Evolutionary conservation across 2,888 invertebrate genomes (phyloP).

Genomic region (Lottia scabra): DNA sequence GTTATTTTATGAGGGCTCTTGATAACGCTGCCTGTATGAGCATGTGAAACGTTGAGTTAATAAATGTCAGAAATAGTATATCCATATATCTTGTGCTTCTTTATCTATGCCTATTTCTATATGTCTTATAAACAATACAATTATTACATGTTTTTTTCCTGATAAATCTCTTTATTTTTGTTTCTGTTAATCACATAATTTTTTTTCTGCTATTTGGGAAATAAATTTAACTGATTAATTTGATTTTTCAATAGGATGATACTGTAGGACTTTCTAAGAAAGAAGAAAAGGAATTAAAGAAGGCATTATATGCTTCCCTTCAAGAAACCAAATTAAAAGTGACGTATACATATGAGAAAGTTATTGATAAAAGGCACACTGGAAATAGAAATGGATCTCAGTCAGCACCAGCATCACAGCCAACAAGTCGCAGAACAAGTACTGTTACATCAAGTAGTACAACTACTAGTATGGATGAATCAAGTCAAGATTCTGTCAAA

Average conservation of each 20-base stretch:
- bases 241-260: constrained; percentile 44
- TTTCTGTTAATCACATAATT: neutral
- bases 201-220: too few species aligned
- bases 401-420: constrained; percentile 7
- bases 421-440: constrained; percentile 10
- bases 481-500: constrained; percentile 48
- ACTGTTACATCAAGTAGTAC: constrained; percentile 13
- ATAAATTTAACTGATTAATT: neutral
- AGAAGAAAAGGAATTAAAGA: constrained; percentile 68
- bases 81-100: too few species aligned
- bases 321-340: constrained; percentile 51
- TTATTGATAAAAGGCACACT: constrained; percentile 3
- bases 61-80: too few species aligned
- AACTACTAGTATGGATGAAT: constrained; percentile 38
- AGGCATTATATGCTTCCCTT: constrained; percentile 68
- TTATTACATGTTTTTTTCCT: too few species aligned
- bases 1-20: too few species aligned
- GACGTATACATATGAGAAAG: neutral
- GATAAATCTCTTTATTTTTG: too few species aligned
- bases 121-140: too few species aligned
- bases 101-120: too few species aligned
- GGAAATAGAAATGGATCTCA: neutral
- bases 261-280: constrained; percentile 65
- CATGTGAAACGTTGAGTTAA: too few species aligned
- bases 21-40: too few species aligned